Percentiles rank a stretch among this genome's conserved stretches.
Evolutionary conservation across 2,888 invertebrate genomes (phyloP).

Genomic region (Dryomyza anilis): DNA sequence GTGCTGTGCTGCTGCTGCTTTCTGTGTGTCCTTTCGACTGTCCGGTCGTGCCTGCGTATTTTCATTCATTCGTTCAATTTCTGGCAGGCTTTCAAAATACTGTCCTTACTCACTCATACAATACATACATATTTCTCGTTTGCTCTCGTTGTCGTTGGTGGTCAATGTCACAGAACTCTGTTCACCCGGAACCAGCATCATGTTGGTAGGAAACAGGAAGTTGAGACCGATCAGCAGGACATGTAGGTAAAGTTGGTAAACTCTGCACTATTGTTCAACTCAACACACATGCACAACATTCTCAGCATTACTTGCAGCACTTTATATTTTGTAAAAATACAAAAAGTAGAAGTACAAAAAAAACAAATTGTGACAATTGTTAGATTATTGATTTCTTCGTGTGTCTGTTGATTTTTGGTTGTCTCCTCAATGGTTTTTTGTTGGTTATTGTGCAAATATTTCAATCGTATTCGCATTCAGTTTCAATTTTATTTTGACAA

Average conservation of each 20-base stretch:
- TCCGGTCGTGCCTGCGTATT: neutral
- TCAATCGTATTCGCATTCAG: neutral
- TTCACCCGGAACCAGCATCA: slow-evolving; percentile 12
- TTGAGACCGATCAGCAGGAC: no score
- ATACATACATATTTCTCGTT: neutral
- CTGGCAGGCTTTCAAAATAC: neutral
- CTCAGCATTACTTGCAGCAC: neutral
- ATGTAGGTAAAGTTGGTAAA: slow-evolving; percentile 45
- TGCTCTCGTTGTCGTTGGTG: neutral
- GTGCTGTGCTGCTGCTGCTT: neutral
- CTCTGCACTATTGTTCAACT: slow-evolving; percentile 36
- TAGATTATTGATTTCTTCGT: slow-evolving; percentile 8
- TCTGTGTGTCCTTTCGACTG: neutral
- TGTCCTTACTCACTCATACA: neutral
- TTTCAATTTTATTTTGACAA: slow-evolving; percentile 46
- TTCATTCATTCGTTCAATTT: neutral
- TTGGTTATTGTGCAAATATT: slow-evolving; percentile 16
- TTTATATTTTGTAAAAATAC: no score
- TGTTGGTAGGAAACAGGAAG: slow-evolving; percentile 45
- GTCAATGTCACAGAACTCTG: slow-evolving; percentile 23
- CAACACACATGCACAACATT: no score
- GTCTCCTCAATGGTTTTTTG: slow-evolving; percentile 40
- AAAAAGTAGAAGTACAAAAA: no score
- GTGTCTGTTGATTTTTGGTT: slow-evolving; percentile 34
- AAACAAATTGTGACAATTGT: no score